Base-by-base conservation (phyloP, 2,888 invertebrate genomes). In the Dendrolimus pini region DNA sequence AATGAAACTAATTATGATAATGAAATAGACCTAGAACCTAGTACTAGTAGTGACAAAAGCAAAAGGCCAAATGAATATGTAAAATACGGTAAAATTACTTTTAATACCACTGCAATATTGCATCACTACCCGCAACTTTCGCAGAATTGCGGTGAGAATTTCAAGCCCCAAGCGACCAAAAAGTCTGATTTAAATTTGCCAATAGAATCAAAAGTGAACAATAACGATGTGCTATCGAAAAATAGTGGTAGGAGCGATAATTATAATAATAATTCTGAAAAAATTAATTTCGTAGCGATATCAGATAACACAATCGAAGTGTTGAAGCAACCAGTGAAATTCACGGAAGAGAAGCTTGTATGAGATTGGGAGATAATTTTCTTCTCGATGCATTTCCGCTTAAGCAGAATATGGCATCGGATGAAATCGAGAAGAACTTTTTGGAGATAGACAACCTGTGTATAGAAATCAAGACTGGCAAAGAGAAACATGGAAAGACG, bases 281-380 rank as follows among this genome's bases (percentile, higher is more conserved):
- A 74, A 64, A 62, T 63, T 7, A 76, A 76, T 47, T 47, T 47
- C 12, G 47, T 47, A 61, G 71, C 74, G 58, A 68, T 76, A 72
- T 63, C 67, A 72, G 71, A 67, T 64, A 77, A 66, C 61, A 74
- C 67, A 63, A 69, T 74, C 58, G 81, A 83, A 62, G 67, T 80
- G 47, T 66, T 78, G 55, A 82, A 80, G 64, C 78, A 84, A 59
- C 81, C 87, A 52, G 79, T 83, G 7, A 89, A 87, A 64, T 89
- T 90, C 64, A 78, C 87, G 47, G 89, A 90, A 76, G 90, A 90
- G 66, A 90, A 90, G 60, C 86, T 90, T 68, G 89, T 90, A 84
- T 90, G 85, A 89, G 78, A 75, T 71, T 83, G 76, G 77, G 78
- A 78, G 77, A 71, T 61, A 65, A 69, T 67, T 55, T 78, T 82